These are phyloP conservation scores for Pandemis corylana DNA, from an alignment of 2,888 invertebrate species.

Conservation along the genomic window DNA sequence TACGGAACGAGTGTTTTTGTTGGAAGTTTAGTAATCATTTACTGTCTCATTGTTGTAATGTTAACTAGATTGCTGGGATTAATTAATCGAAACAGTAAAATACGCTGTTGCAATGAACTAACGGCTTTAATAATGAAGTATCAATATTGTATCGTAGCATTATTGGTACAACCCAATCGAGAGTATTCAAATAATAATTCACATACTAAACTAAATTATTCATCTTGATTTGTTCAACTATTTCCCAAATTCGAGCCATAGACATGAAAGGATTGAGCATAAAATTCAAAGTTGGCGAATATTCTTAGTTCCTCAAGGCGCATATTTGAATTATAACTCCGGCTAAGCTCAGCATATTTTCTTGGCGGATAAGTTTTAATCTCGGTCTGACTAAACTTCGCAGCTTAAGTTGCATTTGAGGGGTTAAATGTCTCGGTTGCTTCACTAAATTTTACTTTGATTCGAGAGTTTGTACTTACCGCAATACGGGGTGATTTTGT, in stretches of 20 bases:
- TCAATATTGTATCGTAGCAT: too few relatives aligned
- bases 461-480: neutral
- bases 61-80: too few relatives aligned
- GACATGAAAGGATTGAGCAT: neutral
- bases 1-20: slow-evolving; percentile 4
- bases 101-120: too few relatives aligned
- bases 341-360: slow-evolving; percentile 1
- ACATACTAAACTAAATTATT: too few relatives aligned
- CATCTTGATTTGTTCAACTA: neutral
- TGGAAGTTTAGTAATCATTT: neutral
- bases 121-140: too few relatives aligned
- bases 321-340: slow-evolving; percentile 18
- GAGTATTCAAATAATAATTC: too few relatives aligned
- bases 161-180: too few relatives aligned
- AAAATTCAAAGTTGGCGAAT: neutral
- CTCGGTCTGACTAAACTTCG: neutral
- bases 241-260: neutral
- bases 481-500: too few relatives aligned
- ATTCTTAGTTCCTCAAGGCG: slow-evolving; percentile 4
- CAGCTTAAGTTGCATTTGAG: slow-evolving; percentile 12
- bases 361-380: slow-evolving; percentile 20
- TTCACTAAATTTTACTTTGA: neutral
- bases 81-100: too few relatives aligned
- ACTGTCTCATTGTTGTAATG: neutral
- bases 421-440: slow-evolving; percentile 9